Evolutionary conservation across 1,140 invertebrate species (phyloP).

Genomic region (Galleria mellonella): DNA sequence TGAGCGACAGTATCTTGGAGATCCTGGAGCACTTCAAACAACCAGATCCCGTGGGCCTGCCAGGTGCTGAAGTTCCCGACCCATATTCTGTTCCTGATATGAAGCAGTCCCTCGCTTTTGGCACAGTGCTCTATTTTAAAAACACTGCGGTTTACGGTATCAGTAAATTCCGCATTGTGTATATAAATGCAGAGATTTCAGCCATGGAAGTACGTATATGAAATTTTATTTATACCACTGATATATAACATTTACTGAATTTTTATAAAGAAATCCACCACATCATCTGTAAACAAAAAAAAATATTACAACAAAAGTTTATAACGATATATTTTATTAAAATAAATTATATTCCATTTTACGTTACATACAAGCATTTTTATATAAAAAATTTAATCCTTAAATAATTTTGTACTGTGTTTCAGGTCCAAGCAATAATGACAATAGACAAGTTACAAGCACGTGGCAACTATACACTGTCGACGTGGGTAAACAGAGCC

Average conservation of each 20-base stretch:
- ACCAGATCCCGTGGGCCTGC: constrained; percentile 82
- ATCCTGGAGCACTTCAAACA: constrained; percentile 90
- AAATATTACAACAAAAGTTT: no score
- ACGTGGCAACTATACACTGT: constrained; percentile 84
- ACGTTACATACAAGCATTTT: no score
- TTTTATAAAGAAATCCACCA: no score
- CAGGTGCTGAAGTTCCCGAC: constrained; percentile 84
- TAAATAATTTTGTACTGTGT: constrained; percentile 8
- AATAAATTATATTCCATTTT: no score
- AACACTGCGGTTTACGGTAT: constrained; percentile 83
- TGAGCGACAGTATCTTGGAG: constrained; percentile 81
- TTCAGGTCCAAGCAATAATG: constrained; percentile 80
- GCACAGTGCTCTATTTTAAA: constrained; percentile 79
- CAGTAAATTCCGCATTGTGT: constrained; percentile 83
- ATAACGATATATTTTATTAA: no score
- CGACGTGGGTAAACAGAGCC: constrained; percentile 80
- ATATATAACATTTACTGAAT: no score
- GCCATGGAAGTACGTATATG: constrained; percentile 42
- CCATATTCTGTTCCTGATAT: constrained; percentile 87
- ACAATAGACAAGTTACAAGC: constrained; percentile 81
- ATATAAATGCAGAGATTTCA: constrained; percentile 50
- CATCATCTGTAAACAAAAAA: no score
- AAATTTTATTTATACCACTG: no score
- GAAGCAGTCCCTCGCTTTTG: constrained; percentile 80
- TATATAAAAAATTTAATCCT: no score